A percentile compares a stretch with the other conserved stretches of the same genome.
Evolutionary conservation across 2,888 invertebrate species (phyloP).

Genomic region (Heliconius hortense): DNA sequence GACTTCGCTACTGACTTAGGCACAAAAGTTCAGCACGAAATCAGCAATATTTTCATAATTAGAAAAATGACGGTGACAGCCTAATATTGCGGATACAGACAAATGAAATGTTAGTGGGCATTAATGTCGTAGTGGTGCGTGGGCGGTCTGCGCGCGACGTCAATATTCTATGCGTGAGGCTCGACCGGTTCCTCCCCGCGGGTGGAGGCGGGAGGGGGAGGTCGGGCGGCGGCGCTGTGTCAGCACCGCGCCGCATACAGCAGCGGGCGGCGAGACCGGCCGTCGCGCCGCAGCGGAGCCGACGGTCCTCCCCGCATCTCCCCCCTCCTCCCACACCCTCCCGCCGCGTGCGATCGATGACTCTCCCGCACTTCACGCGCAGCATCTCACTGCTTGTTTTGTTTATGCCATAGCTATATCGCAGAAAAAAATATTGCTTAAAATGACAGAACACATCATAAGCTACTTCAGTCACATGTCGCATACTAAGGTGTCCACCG

Average conservation of each 20-base stretch:
- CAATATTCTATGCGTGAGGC: slow-evolving; percentile 27
- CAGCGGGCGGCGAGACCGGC: slow-evolving; percentile 36
- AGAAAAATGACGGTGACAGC: not conserved
- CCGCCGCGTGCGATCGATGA: not conserved
- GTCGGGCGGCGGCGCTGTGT: slow-evolving; percentile 3
- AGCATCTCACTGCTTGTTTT: not conserved
- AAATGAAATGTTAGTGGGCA: not conserved
- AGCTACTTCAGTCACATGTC: too few species aligned
- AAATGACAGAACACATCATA: too few species aligned
- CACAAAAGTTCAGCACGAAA: not conserved
- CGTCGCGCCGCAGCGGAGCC: slow-evolving; percentile 38
- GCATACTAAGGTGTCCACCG: too few species aligned
- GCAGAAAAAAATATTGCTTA: not conserved
- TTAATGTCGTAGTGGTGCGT: not conserved
- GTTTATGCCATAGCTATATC: not conserved
- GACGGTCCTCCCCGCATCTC: slow-evolving; percentile 21
- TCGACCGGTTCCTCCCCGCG: slow-evolving; percentile 41
- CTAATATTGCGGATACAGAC: too few species aligned
- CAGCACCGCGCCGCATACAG: slow-evolving; percentile 20
- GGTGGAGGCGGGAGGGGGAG: too few species aligned
- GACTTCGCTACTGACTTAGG: not conserved
- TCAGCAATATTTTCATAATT: not conserved
- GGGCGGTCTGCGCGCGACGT: not conserved
- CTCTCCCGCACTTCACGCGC: not conserved
- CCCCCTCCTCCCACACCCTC: not conserved